Evolutionary conservation across 2,113 vertebrate species (phyloP).

Genomic region (Pongo abelii): DNA sequence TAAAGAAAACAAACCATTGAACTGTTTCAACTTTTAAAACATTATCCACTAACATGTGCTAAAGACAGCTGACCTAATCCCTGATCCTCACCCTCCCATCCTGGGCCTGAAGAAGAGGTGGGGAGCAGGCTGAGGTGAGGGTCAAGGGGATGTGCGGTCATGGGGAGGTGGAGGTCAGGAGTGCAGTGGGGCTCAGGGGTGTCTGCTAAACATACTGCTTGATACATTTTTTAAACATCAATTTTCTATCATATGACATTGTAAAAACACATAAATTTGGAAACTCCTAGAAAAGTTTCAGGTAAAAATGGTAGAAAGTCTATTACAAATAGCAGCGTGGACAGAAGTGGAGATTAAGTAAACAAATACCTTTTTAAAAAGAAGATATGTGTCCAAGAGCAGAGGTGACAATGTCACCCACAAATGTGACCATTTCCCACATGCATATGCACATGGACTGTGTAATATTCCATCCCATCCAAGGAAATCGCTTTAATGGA

Average conservation of each 20-base stretch:
- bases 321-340: neutral
- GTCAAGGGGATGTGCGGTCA: neutral
- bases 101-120: neutral
- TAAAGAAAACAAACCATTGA: slow-evolving; percentile 27
- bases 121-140: too few species aligned
- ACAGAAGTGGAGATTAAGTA: neutral
- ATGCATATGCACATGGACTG: neutral
- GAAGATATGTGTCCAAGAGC: neutral
- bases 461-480: neutral
- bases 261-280: neutral
- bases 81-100: neutral
- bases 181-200: neutral
- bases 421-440: neutral
- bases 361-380: neutral
- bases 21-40: neutral
- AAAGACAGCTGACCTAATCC: neutral
- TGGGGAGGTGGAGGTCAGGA: neutral
- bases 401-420: neutral
- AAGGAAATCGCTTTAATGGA: neutral
- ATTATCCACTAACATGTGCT: neutral
- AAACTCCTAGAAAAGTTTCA: neutral
- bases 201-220: neutral
- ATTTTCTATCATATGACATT: neutral
- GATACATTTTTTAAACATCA: neutral
- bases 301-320: neutral